Evolutionary conservation across 2,113 vertebrate species (phyloP), one percentile per base, ranked within the genome.

Genomic region (Coptodon rendalli): DNA sequence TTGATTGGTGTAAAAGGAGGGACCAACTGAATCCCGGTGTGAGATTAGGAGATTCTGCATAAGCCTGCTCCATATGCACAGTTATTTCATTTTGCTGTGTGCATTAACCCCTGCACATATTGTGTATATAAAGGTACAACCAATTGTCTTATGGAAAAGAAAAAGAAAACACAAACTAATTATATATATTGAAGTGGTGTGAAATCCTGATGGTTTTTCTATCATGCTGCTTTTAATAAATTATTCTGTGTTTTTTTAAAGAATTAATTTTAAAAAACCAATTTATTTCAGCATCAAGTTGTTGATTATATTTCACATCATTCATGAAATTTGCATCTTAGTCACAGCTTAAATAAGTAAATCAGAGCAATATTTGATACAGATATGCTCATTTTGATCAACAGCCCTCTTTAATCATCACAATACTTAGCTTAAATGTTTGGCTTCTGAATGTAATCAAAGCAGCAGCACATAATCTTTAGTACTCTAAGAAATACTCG

Each of bases 211-310:
- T 34, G 45, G 19, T 31, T 76, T 48, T 48, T 31, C 45, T 78
- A 19, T 19, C 6, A 5, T 48, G 40, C 24, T 48, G 9, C 45
- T 78, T 52, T 52, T 78, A 10, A 78, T 34, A 52, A 31, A 52
- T n/a, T 52, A 34, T 52, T 52, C 45, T 13, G 14, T 0, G 0
- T 1, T 10, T 9, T 45, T 48, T 48, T 3, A 5, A 45, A 27
- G 6, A 76, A 31, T 17, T 12, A 19, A 76, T 76, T 76, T 2
- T 0, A 17, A 48, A 76, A 45, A 19, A 4, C 0, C 24, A 5
- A 29, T 29, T 17, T 19, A 31, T 50, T 78, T 31, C 45, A 50
- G 71, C 27, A 78, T 78, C 17, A 6, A 8, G 27, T 10, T 78
- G 10, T n/a, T 50, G 27, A 78, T 78, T 78, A 31, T 78, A 50